phyloP scores from a whole-genome alignment of 1,140 invertebrate genomes.

The Trichomalopsis sarcophagae region DNA sequence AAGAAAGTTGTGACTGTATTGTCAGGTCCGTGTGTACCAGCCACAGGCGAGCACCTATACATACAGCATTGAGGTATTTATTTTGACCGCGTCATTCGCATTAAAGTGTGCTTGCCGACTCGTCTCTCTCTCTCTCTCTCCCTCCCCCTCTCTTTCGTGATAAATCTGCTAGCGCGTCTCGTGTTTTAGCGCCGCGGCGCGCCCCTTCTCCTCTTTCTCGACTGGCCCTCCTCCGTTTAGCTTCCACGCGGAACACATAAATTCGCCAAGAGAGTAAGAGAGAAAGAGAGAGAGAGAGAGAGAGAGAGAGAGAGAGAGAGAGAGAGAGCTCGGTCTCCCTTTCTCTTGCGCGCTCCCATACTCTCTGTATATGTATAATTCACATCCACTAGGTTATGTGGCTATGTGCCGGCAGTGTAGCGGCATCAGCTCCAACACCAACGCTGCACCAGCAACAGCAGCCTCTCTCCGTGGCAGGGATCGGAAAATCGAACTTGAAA shows the following conservation, averaged over 20 bases:
- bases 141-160: constrained; percentile 51
- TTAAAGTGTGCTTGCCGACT: constrained; percentile 54
- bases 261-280: not conserved
- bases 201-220: not conserved
- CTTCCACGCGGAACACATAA: constrained; percentile 40
- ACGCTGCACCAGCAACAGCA: not conserved
- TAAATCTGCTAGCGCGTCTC: constrained; percentile 48
- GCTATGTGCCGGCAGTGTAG: not conserved
- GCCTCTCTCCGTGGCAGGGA: not conserved
- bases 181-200: constrained; percentile 29
- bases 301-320: too few species aligned
- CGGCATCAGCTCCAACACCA: too few species aligned
- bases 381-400: not conserved
- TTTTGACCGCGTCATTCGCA: constrained; percentile 58
- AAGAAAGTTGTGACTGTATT: too few species aligned
- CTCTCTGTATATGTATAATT: not conserved
- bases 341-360: not conserved
- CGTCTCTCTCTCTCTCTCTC: constrained; percentile 42
- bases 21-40: too few species aligned
- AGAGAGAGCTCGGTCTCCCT: not conserved
- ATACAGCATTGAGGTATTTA: constrained; percentile 55
- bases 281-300: too few species aligned
- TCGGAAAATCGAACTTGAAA: constrained; percentile 24
- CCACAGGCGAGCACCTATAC: not conserved
- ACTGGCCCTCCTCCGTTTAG: not conserved